Evolutionary conservation across 1,140 invertebrate species (phyloP), one percentile per base, ranked within the genome.

Genomic region (Aporrectodea caliginosa): DNA sequence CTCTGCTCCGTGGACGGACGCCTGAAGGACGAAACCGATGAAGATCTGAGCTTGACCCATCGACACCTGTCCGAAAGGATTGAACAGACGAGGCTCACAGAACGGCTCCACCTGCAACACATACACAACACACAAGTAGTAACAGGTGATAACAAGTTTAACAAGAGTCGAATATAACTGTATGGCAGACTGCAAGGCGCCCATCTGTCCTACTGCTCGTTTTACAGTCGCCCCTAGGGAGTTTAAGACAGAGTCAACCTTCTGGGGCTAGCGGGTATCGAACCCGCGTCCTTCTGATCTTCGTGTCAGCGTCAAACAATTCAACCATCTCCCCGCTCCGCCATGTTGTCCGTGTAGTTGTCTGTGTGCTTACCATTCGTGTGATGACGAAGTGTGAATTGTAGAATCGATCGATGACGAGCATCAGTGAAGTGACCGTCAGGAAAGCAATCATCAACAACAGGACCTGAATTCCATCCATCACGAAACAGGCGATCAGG

Each of bases 11-110:
- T 74, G 33, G 32, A 74, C 22, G 1, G 34, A 31, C 6, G 31
- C 31, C 0, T 74, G 73, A 1, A 74, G 73, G 12, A 74, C 31
- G 32, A 74, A 74, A 1, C 73, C 73, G 16, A 74, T 27, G 73
- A 74, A 74, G 27, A 74, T 33, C 32, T 74, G 73, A 30, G 33
- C 73, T 32, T 74, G 31, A 1, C 73, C 73, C 1, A 74, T 34
- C 1, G 34, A 30, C 0, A 74, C 73, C 29, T 74, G 73, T 30
- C 73, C 73, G 32, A 33, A 74, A 30, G 73, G 73, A 32, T 74
- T 74, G 16, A 74, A 74, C 31, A 74, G 34, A n/a, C 16, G 29
- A 30, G 73, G 73, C 29, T 74, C 34, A 34, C 34, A 14, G 6
- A 74, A 33, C 1, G 73, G 73, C 34, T 34, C 31, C 6, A 74